Conservation (phyloP, 2,113 vertebrate genomes). For the Apteryx mantelli region DNA sequence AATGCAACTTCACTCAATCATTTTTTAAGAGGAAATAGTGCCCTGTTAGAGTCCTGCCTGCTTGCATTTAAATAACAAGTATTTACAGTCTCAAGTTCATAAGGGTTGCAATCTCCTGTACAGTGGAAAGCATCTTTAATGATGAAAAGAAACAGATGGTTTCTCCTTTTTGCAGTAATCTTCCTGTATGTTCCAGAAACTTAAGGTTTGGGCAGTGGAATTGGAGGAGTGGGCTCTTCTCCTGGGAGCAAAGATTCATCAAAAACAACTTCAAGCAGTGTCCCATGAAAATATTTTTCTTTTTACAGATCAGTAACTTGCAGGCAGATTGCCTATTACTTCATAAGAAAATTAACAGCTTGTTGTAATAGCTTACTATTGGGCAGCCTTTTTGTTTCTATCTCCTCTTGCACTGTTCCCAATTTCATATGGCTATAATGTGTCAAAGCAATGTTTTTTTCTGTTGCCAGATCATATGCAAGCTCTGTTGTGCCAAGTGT, state of each 20-base stretch:
- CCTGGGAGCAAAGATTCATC: neutral
- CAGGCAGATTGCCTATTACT: neutral
- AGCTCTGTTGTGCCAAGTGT: neutral
- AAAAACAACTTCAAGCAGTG: neutral
- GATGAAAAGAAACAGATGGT: constrained; percentile 24
- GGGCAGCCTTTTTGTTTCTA: neutral
- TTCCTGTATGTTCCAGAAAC: constrained; percentile 37
- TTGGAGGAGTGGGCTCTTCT: neutral
- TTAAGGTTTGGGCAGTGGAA: neutral
- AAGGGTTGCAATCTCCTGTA: neutral
- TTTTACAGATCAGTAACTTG: neutral
- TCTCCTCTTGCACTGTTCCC: neutral
- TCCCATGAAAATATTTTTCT: neutral
- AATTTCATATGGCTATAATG: neutral
- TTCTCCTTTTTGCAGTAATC: constrained; percentile 15
- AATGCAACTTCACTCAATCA: neutral
- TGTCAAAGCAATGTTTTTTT: neutral
- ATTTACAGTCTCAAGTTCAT: neutral
- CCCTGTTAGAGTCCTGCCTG: neutral
- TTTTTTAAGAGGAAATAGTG: neutral
- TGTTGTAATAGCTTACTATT: neutral
- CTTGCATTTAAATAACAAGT: neutral
- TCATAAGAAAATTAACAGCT: neutral
- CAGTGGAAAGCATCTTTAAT: neutral
- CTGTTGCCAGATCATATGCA: neutral